A percentile compares a stretch with the other conserved stretches of the same genome.
These are phyloP conservation scores for Odontocerum albicorne DNA, from an alignment of 2,888 invertebrate genomes.

Conservation along the genomic window DNA sequence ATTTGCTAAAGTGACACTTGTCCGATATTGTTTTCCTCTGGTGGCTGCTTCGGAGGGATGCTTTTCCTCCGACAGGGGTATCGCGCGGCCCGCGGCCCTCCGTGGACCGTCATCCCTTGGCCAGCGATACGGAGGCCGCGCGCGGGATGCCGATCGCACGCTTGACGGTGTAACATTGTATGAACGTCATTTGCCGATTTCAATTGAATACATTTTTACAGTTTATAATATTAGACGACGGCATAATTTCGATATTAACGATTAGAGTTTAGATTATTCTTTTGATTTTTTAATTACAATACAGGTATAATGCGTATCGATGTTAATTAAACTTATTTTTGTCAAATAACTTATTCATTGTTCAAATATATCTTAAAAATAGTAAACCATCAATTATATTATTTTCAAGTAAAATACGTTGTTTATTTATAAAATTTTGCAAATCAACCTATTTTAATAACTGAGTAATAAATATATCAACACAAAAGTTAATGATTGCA, in stretches of 20 bases:
- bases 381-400: too few relatives aligned
- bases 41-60: slow-evolving; percentile 24
- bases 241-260: background rate
- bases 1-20: slow-evolving; percentile 31
- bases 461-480: too few relatives aligned
- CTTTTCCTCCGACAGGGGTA: slow-evolving; percentile 21
- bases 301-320: too few relatives aligned
- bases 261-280: background rate
- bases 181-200: too few relatives aligned
- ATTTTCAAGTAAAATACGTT: too few relatives aligned
- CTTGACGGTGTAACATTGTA: background rate
- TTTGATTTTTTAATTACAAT: background rate
- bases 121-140: background rate
- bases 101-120: slow-evolving; percentile 20
- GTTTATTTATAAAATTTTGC: too few relatives aligned
- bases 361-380: too few relatives aligned
- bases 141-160: background rate
- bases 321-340: too few relatives aligned
- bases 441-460: too few relatives aligned
- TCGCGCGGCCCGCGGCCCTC: slow-evolving; percentile 24
- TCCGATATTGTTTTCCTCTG: slow-evolving; percentile 31
- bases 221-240: background rate
- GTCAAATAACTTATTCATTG: too few relatives aligned
- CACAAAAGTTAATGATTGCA: too few relatives aligned
- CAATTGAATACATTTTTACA: background rate